phyloP scores from a whole-genome alignment of 2,888 invertebrate genomes.

The Electrophaes corylata region DNA sequence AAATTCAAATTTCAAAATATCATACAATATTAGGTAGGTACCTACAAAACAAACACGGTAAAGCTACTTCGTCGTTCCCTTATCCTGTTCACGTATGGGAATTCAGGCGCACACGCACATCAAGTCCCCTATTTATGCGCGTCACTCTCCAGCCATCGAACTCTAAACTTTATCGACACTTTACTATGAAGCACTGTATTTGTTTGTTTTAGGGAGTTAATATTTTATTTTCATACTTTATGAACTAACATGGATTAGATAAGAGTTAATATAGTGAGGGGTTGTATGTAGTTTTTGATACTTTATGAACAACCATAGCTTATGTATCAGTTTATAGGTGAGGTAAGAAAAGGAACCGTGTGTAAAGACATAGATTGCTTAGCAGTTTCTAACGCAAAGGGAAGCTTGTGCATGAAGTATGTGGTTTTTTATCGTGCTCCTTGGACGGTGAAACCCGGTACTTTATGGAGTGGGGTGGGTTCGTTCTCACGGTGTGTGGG shows the following conservation, averaged over 20 bases:
- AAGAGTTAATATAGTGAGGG: slow-evolving; percentile 36
- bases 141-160: slow-evolving; percentile 44
- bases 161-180: slow-evolving; percentile 58
- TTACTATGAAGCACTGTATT: slow-evolving; percentile 60
- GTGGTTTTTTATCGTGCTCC: slow-evolving; percentile 52
- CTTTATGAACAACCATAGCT: slow-evolving; percentile 41
- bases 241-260: slow-evolving; percentile 29
- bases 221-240: slow-evolving; percentile 54
- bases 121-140: slow-evolving; percentile 51
- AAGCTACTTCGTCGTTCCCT: slow-evolving; percentile 69
- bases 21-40: too few relatives aligned
- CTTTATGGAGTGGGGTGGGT: slow-evolving; percentile 67
- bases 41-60: slow-evolving; percentile 45
- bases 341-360: slow-evolving; percentile 6
- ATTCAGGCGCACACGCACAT: slow-evolving; percentile 66
- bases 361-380: slow-evolving; percentile 11
- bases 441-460: slow-evolving; percentile 52
- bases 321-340: not conserved
- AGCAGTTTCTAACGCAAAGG: slow-evolving; percentile 11
- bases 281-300: not conserved
- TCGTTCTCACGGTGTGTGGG: slow-evolving; percentile 81
- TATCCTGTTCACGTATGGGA: slow-evolving; percentile 75
- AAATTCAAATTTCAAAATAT: too few relatives aligned
- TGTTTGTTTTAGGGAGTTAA: slow-evolving; percentile 40
- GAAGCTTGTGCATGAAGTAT: slow-evolving; percentile 49